These are phyloP conservation scores for Unio delphinus DNA, from an alignment of 2,888 invertebrate genomes.

Conservation along the genomic window DNA sequence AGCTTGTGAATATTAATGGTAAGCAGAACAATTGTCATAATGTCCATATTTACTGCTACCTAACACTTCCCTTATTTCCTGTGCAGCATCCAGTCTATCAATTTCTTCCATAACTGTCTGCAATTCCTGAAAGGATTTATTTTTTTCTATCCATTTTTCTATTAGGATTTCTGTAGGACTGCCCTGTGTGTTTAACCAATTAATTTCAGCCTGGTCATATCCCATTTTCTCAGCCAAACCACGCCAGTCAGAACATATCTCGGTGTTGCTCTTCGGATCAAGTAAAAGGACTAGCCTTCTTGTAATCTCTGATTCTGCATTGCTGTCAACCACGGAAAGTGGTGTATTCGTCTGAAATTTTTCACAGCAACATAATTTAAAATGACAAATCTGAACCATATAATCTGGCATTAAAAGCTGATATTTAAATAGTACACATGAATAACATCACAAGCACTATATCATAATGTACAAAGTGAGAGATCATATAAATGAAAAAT, in stretches of 20 bases:
- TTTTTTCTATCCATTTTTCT: constrained; percentile 29
- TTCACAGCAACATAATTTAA: background rate
- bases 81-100: constrained; percentile 33
- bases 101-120: constrained; percentile 27
- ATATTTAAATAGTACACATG: too few relatives aligned
- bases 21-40: too few relatives aligned
- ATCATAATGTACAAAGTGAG: too few relatives aligned
- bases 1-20: too few relatives aligned
- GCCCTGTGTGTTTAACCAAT: constrained; percentile 27
- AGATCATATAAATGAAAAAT: too few relatives aligned
- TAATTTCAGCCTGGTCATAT: constrained; percentile 21
- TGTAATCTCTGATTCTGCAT: constrained; percentile 19
- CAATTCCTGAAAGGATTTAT: constrained; percentile 20
- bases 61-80: constrained; percentile 18
- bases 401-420: too few relatives aligned
- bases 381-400: too few relatives aligned
- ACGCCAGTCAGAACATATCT: constrained; percentile 23
- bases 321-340: constrained; percentile 11
- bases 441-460: too few relatives aligned
- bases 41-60: too few relatives aligned
- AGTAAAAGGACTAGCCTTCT: constrained; percentile 27
- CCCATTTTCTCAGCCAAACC: constrained; percentile 34
- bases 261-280: constrained; percentile 23
- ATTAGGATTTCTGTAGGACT: constrained; percentile 32
- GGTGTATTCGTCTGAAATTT: constrained; percentile 11